These are phyloP conservation scores for Percopsis omiscomaycus DNA, from an alignment of 2,797 vertebrate genomes.

Conservation along the genomic window DNA sequence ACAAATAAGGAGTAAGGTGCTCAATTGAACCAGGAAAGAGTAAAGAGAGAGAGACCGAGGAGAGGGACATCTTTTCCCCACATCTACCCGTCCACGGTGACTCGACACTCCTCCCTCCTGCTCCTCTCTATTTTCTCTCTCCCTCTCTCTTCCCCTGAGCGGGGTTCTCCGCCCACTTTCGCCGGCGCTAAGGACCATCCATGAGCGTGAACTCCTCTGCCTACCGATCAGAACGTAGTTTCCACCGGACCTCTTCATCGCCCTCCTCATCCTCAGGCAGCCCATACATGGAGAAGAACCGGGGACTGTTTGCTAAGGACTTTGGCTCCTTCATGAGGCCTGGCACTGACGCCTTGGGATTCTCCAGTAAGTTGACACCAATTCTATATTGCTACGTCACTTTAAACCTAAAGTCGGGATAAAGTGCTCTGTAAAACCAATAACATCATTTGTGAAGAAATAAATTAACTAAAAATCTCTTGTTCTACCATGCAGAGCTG, in stretches of 20 bases:
- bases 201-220: slow-evolving; percentile 83
- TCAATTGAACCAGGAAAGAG: not conserved
- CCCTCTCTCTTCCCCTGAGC: slow-evolving; percentile 43
- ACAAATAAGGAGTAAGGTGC: not conserved
- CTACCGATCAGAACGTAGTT: slow-evolving; percentile 85
- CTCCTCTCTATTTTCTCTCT: slow-evolving; percentile 44
- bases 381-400: slow-evolving; percentile 5
- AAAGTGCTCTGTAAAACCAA: slow-evolving; percentile 8
- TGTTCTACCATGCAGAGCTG: no score
- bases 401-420: slow-evolving; percentile 13
- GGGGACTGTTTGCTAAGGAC: slow-evolving; percentile 85
- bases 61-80: slow-evolving; percentile 34
- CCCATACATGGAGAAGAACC: slow-evolving; percentile 89
- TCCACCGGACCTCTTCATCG: slow-evolving; percentile 76
- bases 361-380: slow-evolving; percentile 83
- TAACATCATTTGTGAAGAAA: no score
- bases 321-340: slow-evolving; percentile 91
- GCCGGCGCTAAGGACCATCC: slow-evolving; percentile 59
- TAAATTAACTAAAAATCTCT: no score
- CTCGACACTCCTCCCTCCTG: slow-evolving; percentile 32
- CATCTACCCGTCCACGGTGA: not conserved
- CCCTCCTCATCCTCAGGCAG: slow-evolving; percentile 71
- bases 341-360: slow-evolving; percentile 80
- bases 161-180: not conserved
- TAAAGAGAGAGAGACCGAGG: slow-evolving; percentile 30